Conservation (phyloP, 35 echinoderm and acorn worm species). For the Heliocidaris erythrogramma region DNA sequence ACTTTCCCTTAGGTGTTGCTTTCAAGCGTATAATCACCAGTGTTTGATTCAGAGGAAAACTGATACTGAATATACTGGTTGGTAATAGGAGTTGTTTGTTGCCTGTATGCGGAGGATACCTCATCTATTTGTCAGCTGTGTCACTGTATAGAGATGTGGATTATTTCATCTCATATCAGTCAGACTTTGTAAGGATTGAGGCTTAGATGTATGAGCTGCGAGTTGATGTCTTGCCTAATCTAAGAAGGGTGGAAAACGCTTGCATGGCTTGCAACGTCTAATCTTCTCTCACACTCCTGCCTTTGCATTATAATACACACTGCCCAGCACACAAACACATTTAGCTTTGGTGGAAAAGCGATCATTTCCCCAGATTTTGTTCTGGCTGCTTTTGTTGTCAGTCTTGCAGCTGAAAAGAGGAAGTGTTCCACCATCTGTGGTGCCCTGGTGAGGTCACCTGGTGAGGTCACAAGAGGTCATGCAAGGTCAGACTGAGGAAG, state of each 20-base stretch:
- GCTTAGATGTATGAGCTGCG: neutral
- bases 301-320: neutral
- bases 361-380: neutral
- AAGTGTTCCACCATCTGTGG: slow-evolving; percentile 26
- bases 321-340: neutral
- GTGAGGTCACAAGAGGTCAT: neutral
- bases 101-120: neutral
- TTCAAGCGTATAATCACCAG: neutral
- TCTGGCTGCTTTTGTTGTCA: neutral
- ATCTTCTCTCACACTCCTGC: neutral
- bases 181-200: neutral
- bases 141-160: neutral
- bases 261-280: neutral
- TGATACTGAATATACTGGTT: neutral
- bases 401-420: neutral
- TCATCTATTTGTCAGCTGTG: neutral
- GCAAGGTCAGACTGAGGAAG: slow-evolving; percentile 21
- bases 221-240: neutral
- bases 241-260: neutral
- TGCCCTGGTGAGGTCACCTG: slow-evolving; percentile 27
- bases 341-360: neutral
- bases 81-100: neutral
- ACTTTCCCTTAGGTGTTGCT: slow-evolving; percentile 1
- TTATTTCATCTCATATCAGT: neutral
- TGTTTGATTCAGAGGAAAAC: neutral